Percentiles rank a stretch among this genome's conserved stretches.
Evolutionary conservation across 2,113 vertebrate species (phyloP).

Genomic region (Penelope pileata): DNA sequence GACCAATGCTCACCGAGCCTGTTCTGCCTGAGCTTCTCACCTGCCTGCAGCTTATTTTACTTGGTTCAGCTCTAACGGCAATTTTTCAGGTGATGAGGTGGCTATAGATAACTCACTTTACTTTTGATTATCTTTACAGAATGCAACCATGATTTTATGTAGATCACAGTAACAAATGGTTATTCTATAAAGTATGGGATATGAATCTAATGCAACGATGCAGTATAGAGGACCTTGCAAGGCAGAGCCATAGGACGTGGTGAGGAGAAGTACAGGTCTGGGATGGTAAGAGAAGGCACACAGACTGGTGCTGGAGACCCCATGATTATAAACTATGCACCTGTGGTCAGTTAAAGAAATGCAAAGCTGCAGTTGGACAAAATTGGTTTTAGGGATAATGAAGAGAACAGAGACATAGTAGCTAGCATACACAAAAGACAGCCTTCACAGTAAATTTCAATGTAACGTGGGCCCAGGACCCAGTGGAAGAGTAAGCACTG

Average conservation of each 20-base stretch:
- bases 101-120: neutral
- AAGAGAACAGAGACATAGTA: neutral
- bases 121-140: neutral
- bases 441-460: neutral
- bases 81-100: neutral
- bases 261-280: accelerated
- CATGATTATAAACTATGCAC: neutral
- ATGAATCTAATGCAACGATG: neutral
- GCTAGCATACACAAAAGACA: neutral
- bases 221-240: neutral
- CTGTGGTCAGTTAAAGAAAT: neutral
- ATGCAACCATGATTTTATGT: neutral
- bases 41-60: neutral
- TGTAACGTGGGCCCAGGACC: neutral
- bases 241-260: neutral
- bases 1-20: neutral
- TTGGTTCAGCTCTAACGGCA: neutral
- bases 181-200: neutral
- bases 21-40: neutral
- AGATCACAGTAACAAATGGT: neutral
- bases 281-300: neutral
- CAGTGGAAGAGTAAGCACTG: neutral
- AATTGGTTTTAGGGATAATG: neutral
- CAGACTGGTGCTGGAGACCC: neutral
- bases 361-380: neutral